Evolutionary conservation across 2,797 vertebrate species (phyloP).

Genomic region (Smutsia gigantea): DNA sequence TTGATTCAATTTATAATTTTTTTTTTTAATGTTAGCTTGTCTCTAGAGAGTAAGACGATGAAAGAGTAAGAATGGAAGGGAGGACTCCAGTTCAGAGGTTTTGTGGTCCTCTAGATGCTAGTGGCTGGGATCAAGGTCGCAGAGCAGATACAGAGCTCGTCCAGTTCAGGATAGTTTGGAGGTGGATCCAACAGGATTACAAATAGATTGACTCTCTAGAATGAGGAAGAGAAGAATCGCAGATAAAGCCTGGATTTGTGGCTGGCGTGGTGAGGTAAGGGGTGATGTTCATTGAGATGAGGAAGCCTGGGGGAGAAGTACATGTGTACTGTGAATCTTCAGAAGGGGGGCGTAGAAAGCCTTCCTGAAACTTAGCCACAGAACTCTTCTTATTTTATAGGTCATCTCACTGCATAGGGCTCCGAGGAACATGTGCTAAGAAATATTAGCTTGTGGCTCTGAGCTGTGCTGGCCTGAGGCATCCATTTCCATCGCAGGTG

Average conservation of each 20-base stretch:
- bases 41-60: background rate
- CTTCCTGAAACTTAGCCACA: background rate
- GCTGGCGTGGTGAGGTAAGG: background rate
- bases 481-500: background rate
- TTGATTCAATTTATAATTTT: background rate
- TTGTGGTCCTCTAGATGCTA: too few species aligned
- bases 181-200: background rate
- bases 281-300: background rate
- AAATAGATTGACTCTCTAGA: background rate
- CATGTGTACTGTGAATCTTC: background rate
- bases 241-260: background rate
- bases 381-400: background rate
- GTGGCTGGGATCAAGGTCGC: background rate
- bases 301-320: background rate
- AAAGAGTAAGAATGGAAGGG: background rate
- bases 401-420: background rate
- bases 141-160: background rate
- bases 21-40: background rate
- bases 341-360: background rate
- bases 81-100: background rate
- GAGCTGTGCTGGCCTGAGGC: background rate
- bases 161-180: background rate
- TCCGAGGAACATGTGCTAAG: background rate
- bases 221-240: background rate
- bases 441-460: background rate